Conservation (phyloP, 2,113 vertebrate species). For the Illadopsis cleaveri region DNA sequence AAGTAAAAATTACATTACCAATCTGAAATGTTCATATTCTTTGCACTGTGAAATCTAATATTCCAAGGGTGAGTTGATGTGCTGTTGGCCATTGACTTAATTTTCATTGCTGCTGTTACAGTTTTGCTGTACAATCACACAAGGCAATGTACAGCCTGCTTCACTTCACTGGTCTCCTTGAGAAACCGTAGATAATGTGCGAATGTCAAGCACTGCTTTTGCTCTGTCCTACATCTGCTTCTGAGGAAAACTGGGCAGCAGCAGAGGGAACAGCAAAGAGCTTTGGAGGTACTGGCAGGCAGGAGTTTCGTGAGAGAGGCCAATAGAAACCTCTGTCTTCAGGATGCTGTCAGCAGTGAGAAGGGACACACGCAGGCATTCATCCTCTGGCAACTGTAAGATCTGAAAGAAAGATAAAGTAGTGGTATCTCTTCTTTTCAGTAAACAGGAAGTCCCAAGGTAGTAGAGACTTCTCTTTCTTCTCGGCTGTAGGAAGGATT, state of each 20-base stretch:
- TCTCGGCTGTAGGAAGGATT: not conserved
- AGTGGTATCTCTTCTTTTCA: not conserved
- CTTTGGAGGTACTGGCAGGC: not conserved
- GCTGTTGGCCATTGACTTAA: not conserved
- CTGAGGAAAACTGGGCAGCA: not conserved
- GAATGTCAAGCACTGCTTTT: not conserved
- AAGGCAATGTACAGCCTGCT: not conserved
- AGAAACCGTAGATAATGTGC: not conserved
- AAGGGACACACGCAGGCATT: not conserved
- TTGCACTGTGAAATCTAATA: not conserved
- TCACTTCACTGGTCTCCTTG: not conserved
- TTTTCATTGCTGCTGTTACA: not conserved
- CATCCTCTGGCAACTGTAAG: not conserved
- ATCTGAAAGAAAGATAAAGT: not conserved
- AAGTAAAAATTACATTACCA: not conserved
- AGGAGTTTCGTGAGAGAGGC: not conserved
- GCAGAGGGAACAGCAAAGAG: not conserved
- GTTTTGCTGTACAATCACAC: not conserved
- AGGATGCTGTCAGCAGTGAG: not conserved
- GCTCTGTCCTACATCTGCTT: not conserved
- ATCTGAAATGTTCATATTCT: not conserved
- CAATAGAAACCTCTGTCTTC: not conserved
- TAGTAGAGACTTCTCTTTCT: not conserved
- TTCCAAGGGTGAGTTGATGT: not conserved
- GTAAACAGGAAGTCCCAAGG: slow-evolving; percentile 6